These are phyloP conservation scores for Chlamydotis undulata DNA, from an alignment of 2,113 vertebrate genomes.

Conservation along the genomic window DNA sequence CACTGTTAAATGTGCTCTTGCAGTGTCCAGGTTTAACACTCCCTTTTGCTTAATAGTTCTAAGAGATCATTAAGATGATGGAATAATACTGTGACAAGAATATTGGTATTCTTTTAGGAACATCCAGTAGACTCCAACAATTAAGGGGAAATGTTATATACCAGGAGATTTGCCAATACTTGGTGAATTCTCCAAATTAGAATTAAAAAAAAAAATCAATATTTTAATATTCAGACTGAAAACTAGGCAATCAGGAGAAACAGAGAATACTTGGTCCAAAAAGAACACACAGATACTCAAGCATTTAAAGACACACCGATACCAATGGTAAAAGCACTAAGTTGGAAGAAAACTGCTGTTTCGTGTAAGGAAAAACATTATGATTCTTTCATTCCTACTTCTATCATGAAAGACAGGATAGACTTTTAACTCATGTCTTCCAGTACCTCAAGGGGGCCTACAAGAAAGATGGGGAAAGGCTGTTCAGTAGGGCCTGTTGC, in stretches of 20 bases:
- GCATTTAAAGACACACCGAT: background rate
- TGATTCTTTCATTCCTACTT: background rate
- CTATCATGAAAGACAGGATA: background rate
- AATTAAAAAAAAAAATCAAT: background rate
- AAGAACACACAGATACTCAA: background rate
- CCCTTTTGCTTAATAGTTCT: background rate
- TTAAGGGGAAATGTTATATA: background rate
- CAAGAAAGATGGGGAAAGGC: too few relatives aligned
- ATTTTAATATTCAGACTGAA: background rate
- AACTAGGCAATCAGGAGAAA: background rate
- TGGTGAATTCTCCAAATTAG: background rate
- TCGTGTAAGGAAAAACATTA: background rate
- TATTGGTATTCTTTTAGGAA: background rate
- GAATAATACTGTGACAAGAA: background rate
- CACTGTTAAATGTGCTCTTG: background rate
- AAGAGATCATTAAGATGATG: background rate
- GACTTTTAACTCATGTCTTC: background rate
- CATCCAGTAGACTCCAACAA: background rate
- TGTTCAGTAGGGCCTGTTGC: too few relatives aligned
- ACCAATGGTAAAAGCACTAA: background rate
- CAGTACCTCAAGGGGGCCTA: too few relatives aligned
- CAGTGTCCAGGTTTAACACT: background rate
- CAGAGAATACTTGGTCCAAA: background rate
- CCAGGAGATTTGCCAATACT: background rate
- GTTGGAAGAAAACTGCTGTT: background rate